Conservation (phyloP, 2,113 vertebrate species). For the Seriola aureovittata region DNA sequence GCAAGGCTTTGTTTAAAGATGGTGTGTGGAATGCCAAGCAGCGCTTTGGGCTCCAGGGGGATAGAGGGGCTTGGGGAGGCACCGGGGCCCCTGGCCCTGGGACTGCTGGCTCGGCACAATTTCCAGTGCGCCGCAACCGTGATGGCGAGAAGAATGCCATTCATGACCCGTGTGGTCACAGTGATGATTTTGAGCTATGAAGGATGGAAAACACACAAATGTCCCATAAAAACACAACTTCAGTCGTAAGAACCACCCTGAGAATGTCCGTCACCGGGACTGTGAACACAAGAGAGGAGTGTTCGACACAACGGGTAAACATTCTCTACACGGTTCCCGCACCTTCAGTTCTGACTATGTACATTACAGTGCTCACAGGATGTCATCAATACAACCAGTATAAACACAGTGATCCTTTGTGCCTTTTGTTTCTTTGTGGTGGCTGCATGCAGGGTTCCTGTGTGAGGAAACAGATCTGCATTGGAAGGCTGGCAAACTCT, state of each 20-base stretch:
- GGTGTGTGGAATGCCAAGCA: conserved; percentile 78
- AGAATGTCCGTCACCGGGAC: neutral
- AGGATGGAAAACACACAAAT: conserved; percentile 49
- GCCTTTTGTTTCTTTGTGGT: conserved; percentile 49
- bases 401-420: conserved; percentile 66
- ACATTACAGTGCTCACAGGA: conserved; percentile 45
- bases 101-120: conserved; percentile 78
- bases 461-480: conserved; percentile 64
- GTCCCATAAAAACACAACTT: conserved; percentile 44
- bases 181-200: conserved; percentile 66
- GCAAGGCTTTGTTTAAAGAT: conserved; percentile 79
- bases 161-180: conserved; percentile 63
- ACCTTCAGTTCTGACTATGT: conserved; percentile 10
- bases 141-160: conserved; percentile 52
- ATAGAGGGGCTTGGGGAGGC: conserved; percentile 56
- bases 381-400: conserved; percentile 58
- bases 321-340: conserved; percentile 8
- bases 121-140: conserved; percentile 63
- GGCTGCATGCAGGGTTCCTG: conserved; percentile 45
- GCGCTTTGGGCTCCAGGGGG: conserved; percentile 61
- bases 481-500: conserved; percentile 58
- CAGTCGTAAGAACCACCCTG: neutral
- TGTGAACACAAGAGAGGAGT: conserved; percentile 1
- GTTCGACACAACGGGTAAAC: neutral
- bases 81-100: conserved; percentile 28